phyloP scores from a whole-genome alignment of 2,113 vertebrate species.

The Lota lota region DNA sequence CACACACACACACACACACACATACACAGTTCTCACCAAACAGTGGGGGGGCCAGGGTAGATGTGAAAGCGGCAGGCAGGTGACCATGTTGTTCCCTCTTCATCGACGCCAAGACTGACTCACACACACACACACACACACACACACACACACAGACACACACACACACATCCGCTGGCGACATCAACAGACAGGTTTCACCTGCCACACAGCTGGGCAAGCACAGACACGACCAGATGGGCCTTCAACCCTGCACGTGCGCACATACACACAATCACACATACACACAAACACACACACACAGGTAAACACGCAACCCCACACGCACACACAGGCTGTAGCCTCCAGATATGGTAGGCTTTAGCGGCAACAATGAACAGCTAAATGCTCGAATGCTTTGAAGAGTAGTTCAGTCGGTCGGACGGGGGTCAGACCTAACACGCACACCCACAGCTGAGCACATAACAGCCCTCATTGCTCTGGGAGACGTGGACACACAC shows the following conservation, averaged over 20 bases:
- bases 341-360: too few species aligned
- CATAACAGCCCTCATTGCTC: too few species aligned
- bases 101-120: neutral
- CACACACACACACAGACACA: constrained; percentile 17
- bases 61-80: constrained; percentile 44
- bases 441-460: too few species aligned
- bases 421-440: too few species aligned
- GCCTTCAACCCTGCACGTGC: constrained; percentile 9
- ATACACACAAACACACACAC: constrained; percentile 3
- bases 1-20: neutral
- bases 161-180: constrained; percentile 29
- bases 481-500: too few species aligned
- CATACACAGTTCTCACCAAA: constrained; percentile 47
- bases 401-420: too few species aligned
- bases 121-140: neutral
- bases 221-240: constrained; percentile 45
- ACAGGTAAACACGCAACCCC: neutral
- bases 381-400: too few species aligned
- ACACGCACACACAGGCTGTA: neutral
- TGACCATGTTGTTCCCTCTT: constrained; percentile 34
- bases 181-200: constrained; percentile 67
- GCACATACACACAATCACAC: neutral
- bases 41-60: constrained; percentile 32
- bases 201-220: constrained; percentile 51
- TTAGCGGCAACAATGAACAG: too few species aligned